Evolutionary conservation across 1,140 invertebrate genomes (phyloP), one percentile per base, ranked within the genome.

Genomic region (Palaemon carinicauda): DNA sequence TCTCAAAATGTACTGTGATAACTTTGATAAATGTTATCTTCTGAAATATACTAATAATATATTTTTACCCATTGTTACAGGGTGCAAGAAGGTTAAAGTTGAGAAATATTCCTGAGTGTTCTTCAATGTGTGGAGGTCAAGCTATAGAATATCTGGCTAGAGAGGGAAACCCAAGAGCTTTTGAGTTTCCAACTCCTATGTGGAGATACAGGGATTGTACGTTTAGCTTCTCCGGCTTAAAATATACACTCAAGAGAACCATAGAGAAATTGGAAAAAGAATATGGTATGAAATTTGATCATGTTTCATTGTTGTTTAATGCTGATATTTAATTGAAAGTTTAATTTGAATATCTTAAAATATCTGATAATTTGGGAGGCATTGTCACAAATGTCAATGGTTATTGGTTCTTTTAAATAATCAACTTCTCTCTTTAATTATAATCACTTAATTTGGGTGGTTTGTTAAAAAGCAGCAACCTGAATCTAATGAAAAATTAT

Each of bases 211-310:
- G 92, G 89, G 93, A 96, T 90, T 98, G 97, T 90, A 94, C 96
- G 91, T 98, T 98, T 90, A 97, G 96, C 91, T 96, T 98, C 91
- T 90, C 95, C 78, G 96, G 96, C 2, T 89, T 96, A 1, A 95
- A 95, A 90, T 94, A 93, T 90, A 92, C 90, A 56, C 92, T 93
- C 10, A 88, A 91, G 27, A 89, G 88, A 1, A 90, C 93, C 51
- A 94, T 96, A 60, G 82, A 92, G n/a, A 81, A 89, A 74, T 92
- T 94, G 90, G 95, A 97, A 91, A 90, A 91, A 75, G 90, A 92
- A 87, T 91, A 95, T 90, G 92, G 94, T 93, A 91, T 91, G 88
- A 83, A 27, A 87, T 31, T 21, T 12, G 12, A 29, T 33, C 65
- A 75, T 56, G 9, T 69, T 50, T 19, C 9, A 50, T 50, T n/a